Evolutionary conservation across 2,888 invertebrate genomes (phyloP), one percentile per base, ranked within the genome.

Genomic region (Drosophila meridionalis): DNA sequence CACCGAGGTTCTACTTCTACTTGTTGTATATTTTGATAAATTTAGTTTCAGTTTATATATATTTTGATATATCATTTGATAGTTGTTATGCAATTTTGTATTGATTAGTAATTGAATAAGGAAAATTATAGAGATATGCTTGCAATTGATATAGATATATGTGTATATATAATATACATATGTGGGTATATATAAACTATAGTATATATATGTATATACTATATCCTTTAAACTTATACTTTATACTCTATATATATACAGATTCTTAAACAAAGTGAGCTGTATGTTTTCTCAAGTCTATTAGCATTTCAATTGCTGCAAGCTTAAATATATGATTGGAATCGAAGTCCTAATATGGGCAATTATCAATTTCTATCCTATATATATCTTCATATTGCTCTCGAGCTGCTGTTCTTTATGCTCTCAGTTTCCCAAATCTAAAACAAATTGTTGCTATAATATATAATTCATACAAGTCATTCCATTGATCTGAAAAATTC

Each of bases 1-100:
- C 82, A 77, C 78, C 78, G 83, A 90, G 90, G 91, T 91, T 84
- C 82, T 68, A 28, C 57, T 45, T 69, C 38, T 20, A 70, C 38
- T 83, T 87, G 82, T 87, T 87, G 52, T 85, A 71, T 30, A 61
- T 66, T 43, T 50, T 5, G 38, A n/a, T 30, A 26, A 32, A n/a
- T 42, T 47, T 66, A 40, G 47, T 50, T 43, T 48, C 9, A 3
- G 38, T n/a, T 59, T 8, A 20, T 42, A n/a, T 43, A n/a, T 40
- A 3, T 42, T 12, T 40, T 12, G 6, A 40, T 34, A 53, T 34
- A 26, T 36, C 2, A 53, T 28, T 38, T 53, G 53, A 53, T 20
- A 20, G 20, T 14, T 28, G 8, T 4, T 2, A 11, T 28, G 26
- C 53, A 38, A 53, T 11, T 34, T 11, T 8, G 2, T 50, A n/a